phyloP scores from a whole-genome alignment of 1,140 invertebrate species.

The Trachelipus rathkii region DNA sequence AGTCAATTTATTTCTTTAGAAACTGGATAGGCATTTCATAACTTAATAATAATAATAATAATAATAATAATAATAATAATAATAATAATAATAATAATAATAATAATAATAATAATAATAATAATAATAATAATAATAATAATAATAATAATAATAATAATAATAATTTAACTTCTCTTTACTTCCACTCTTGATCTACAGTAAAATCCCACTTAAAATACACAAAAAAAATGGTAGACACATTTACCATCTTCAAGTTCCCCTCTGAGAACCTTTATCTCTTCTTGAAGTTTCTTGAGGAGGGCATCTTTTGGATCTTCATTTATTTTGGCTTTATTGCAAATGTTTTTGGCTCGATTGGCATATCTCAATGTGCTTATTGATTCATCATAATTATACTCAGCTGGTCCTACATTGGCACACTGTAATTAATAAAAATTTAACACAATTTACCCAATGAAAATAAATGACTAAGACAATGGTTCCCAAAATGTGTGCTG shows the following conservation, averaged over 20 bases:
- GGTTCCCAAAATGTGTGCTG: no score
- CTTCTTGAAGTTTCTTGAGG: constrained; percentile 89
- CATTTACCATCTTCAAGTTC: constrained; percentile 61
- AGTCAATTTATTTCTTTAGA: no score
- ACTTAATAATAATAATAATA: no score
- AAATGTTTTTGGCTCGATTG: constrained; percentile 94
- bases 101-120: no score
- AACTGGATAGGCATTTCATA: no score
- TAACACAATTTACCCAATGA: no score
- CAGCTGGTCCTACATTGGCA: constrained; percentile 92
- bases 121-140: no score
- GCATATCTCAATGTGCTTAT: constrained; percentile 95
- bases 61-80: no score
- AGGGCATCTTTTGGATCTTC: constrained; percentile 97
- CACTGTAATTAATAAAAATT: constrained; percentile 55
- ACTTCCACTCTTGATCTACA: background rate
- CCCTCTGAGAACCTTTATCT: constrained; percentile 86
- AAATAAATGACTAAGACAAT: no score
- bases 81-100: no score
- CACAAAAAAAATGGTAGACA: background rate
- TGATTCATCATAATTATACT: constrained; percentile 95
- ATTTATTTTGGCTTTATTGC: constrained; percentile 92
- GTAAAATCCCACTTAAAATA: background rate
- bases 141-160: no score
- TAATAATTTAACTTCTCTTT: no score